Base-by-base conservation (phyloP, 2,113 vertebrate genomes). In the Pimephales promelas region DNA sequence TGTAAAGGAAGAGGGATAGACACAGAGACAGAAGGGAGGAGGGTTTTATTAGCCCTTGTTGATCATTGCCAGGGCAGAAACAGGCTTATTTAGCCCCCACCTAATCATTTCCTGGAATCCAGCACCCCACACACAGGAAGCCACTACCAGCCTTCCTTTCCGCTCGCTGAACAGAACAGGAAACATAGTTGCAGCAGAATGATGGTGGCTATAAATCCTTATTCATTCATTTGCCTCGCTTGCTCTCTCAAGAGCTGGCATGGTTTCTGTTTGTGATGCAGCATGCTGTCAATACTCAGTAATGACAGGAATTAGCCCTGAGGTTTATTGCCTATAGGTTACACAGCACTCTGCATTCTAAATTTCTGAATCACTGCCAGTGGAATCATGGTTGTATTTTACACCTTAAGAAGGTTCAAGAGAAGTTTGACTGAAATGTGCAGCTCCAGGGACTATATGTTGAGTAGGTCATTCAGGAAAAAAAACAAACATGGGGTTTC, bases 271-370 rank as follows among this genome's bases (percentile, higher is more conserved):
- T 72, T 45, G 80, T 71, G 7, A n/a, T 87, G 89, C 90, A 83
- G 82, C 87, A 84, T 71, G 82, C 88, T 89, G 91, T 93, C 90
- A 91, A 91, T 91, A 91, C 82, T 87, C 85, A 36, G 88, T 92
- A 93, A 94, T 92, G 87, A 92, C 74, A 88, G 89, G 87, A 93
- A 92, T 94, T 92, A 94, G 92, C 89, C 84, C 80, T 83, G 90
- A 92, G 87, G 89, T 74, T 52, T 52, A 31, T 45, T 74, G 72
- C 16, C 45, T 52, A 11, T 74, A 52, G 26, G 45, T 31, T 52
- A 74, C 24, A 52, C 8, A 4, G 9, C 64, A 36, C 31, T 68
- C 31, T 54, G 18, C 52, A 1, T 54, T 54, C 52, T 54, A 54
- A 18, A 34, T 68, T 36, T 31, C 18, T 66, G 31, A 22, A 66